phyloP scores from a whole-genome alignment of 92 coral and sea anemone genomes.

The Porites rus region DNA sequence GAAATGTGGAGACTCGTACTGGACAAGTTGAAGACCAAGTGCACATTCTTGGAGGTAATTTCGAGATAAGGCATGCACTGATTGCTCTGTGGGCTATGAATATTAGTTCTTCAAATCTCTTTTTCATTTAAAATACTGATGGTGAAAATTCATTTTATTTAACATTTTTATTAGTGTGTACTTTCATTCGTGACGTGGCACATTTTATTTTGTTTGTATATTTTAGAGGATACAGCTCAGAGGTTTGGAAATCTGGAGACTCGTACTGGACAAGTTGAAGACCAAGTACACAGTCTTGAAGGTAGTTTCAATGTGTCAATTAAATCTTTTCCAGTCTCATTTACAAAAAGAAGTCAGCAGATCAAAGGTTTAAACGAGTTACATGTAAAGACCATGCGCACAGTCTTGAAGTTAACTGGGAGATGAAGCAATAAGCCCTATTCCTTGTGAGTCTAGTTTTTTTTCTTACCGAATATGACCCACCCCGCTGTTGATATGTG shows the following conservation, averaged over 20 bases:
- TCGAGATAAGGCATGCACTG: neutral
- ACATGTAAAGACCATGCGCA: neutral
- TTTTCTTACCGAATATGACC: too few species aligned
- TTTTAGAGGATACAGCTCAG: neutral
- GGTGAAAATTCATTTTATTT: too few species aligned
- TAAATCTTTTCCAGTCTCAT: too few species aligned
- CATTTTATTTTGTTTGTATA: neutral
- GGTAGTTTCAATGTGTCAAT: neutral
- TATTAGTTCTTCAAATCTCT: too few species aligned
- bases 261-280: neutral
- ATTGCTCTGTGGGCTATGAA: too few species aligned
- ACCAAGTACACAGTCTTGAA: neutral
- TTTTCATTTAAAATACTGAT: too few species aligned
- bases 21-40: neutral
- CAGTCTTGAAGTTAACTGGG: neutral
- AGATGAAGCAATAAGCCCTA: neutral
- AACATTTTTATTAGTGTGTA: neutral
- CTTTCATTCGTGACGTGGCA: neutral
- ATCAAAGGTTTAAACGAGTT: too few species aligned
- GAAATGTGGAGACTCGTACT: neutral
- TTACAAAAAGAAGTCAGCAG: too few species aligned
- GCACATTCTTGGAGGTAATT: neutral
- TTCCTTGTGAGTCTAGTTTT: too few species aligned
- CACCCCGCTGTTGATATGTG: too few species aligned
- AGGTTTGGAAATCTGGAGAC: neutral